Evolutionary conservation across 2,113 vertebrate genomes (phyloP).

Genomic region (Halcyon malimbica): DNA sequence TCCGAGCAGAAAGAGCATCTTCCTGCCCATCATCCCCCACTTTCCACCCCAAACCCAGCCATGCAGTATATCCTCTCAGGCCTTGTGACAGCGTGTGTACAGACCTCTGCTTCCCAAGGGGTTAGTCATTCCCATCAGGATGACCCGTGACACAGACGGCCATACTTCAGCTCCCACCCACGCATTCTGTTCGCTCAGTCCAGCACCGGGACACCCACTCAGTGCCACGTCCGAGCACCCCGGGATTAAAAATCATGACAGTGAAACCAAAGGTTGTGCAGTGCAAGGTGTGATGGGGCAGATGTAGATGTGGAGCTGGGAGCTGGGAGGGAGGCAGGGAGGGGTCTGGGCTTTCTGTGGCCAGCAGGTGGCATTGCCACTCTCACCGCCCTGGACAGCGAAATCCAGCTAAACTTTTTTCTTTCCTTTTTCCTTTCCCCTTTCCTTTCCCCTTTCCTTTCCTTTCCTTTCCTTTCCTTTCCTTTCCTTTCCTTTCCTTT

Average conservation of each 20-base stretch:
- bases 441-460: no score
- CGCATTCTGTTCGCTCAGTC: background rate
- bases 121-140: background rate
- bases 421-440: background rate
- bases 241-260: fast-evolving
- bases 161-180: background rate
- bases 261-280: background rate
- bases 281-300: background rate
- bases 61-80: no score
- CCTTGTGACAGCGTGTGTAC: background rate
- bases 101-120: background rate
- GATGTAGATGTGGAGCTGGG: background rate
- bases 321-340: background rate
- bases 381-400: background rate
- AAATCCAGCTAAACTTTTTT: background rate
- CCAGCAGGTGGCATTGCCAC: constrained; percentile 62
- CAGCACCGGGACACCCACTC: background rate
- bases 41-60: background rate
- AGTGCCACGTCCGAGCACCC: fast-evolving
- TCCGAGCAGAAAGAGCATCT: background rate
- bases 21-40: background rate
- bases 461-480: background rate
- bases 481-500: background rate
- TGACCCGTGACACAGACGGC: no score
- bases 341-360: background rate